Evolutionary conservation across 1,140 invertebrate species (phyloP), one percentile per base, ranked within the genome.

Genomic region (Drosophila sp.): DNA sequence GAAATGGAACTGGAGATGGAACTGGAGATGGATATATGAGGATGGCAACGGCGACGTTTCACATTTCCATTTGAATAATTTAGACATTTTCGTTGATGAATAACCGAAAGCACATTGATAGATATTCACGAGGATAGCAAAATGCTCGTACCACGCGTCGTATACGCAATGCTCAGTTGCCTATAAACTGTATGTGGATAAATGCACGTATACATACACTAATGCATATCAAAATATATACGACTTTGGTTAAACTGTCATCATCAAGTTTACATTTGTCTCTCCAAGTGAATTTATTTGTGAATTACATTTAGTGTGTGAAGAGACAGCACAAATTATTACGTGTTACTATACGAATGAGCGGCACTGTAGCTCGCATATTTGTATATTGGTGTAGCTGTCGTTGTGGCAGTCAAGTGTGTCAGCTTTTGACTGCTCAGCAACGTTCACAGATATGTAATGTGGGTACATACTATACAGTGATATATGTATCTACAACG

Each of bases 1-100:
- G 41, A 64, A 54, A 61, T 56, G 70, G 63, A 61, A 51, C 58
- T 62, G 48, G n/a, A 40, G 11, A 18, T 7, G 32, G 11, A 62
- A n/a, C 14, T 45, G 11, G 38, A 53, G 13, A 25, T 53, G 9
- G 8, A 16, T 32, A 51, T 14, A 18, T 27, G 18, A 8, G 21
- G 11, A 59, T 7, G 40, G 58, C 18, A 29, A 41, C 71, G 57
- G 53, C 66, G 67, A 89, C 72, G 81, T 77, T 87, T 87, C 72
- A 87, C 82, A 77, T 79, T 89, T 89, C 83, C 84, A 87, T 87
- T 87, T 87, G 83, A 87, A 87, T 87, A 87, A 87, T 87, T 87
- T 87, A 83, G 83, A 87, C 83, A 87, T 87, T 87, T 87, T 79
- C 83, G 83, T 83, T 87, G 83, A 87, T 87, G 83, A 87, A 87